Evolutionary conservation across 2,113 vertebrate genomes (phyloP).

Genomic region (Microtus oregoni): DNA sequence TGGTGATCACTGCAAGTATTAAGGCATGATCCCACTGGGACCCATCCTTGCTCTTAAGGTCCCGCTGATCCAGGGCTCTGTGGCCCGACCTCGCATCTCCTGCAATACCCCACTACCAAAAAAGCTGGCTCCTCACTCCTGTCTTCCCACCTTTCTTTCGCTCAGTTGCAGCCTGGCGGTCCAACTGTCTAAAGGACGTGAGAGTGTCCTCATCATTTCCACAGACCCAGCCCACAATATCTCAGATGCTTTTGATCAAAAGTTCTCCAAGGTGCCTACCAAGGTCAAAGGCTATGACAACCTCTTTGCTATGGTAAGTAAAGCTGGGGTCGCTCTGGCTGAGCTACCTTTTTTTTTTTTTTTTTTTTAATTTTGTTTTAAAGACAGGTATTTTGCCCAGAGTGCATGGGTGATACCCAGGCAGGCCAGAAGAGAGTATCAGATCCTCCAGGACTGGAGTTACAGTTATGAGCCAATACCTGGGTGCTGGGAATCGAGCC

Average conservation of each 20-base stretch:
- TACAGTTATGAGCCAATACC: not conserved
- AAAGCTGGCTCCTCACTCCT: not conserved
- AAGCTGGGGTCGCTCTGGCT: not conserved
- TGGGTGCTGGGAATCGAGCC: not conserved
- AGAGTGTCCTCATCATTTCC: constrained; percentile 98
- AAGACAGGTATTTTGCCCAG: not conserved
- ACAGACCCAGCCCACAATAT: constrained; percentile 98
- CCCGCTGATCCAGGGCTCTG: not conserved
- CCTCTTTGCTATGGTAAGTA: constrained; percentile 97
- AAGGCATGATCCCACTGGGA: not conserved
- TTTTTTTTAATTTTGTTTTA: not conserved
- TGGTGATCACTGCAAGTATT: not conserved
- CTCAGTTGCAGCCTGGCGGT: constrained; percentile 96
- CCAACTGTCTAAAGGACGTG: constrained; percentile 94
- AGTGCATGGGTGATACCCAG: not conserved
- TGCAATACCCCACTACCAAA: not conserved
- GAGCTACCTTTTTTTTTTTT: not conserved
- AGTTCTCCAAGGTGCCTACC: constrained; percentile 98
- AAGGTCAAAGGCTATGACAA: constrained; percentile 98
- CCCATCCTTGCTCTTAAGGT: not conserved
- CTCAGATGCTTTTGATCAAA: constrained; percentile 98
- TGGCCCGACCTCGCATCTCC: not conserved
- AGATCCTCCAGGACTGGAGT: not conserved
- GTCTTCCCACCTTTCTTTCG: not conserved
- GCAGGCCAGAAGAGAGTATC: not conserved